Conservation (phyloP, 2,797 vertebrate genomes). For the Pteronotus mesoamericanus region DNA sequence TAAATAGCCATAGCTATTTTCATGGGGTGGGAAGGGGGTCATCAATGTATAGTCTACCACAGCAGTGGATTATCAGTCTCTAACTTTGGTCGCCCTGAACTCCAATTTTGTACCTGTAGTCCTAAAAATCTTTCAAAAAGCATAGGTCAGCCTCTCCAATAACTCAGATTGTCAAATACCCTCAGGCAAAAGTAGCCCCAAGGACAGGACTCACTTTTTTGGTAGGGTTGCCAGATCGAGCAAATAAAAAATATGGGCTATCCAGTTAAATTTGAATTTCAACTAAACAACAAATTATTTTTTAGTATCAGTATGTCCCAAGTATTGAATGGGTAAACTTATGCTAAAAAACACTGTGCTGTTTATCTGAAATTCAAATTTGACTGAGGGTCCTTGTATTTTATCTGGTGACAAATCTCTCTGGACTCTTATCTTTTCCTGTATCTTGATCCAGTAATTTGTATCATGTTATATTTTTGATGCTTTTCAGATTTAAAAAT, state of each 20-base stretch:
- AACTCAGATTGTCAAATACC: not conserved
- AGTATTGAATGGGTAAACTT: not conserved
- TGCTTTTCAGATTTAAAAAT: slow-evolving; percentile 26
- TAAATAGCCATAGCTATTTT: not conserved
- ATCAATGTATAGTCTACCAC: not conserved
- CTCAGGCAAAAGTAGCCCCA: not conserved
- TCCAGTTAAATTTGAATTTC: not conserved
- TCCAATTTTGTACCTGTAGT: not conserved
- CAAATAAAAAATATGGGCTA: slow-evolving; percentile 27
- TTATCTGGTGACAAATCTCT: not conserved
- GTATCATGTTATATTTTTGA: not conserved
- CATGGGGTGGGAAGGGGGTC: not conserved
- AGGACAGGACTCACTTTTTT: not conserved
- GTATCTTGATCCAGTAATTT: not conserved
- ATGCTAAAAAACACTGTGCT: slow-evolving; percentile 19
- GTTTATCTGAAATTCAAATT: slow-evolving; percentile 47
- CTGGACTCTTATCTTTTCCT: not conserved
- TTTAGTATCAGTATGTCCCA: not conserved
- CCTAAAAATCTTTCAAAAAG: not conserved
- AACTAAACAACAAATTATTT: slow-evolving; percentile 27
- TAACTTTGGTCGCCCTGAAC: not conserved
- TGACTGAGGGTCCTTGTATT: not conserved
- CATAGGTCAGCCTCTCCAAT: not conserved
- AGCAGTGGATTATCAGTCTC: not conserved
- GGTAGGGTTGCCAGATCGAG: not conserved